Base-by-base conservation (phyloP, 2,113 vertebrate genomes). In the Tychaedon coryphoeus region DNA sequence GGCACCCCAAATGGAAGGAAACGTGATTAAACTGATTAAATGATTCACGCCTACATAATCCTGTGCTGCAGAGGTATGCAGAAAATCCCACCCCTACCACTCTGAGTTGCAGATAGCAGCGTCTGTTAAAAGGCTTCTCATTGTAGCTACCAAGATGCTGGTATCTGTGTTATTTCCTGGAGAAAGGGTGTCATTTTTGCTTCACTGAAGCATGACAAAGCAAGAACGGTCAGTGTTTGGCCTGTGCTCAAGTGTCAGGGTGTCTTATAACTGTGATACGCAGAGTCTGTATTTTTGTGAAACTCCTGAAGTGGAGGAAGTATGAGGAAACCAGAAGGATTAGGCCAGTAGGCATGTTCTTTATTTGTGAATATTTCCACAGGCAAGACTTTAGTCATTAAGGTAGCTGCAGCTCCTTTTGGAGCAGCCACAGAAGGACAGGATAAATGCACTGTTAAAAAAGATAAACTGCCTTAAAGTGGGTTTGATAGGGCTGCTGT, bases 171-270 rank as follows among this genome's bases (percentile, higher is more conserved):
- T 81, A 14, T 88, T 96, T 93, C 88, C 69, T 74, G 56, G 65
- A 81, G 83, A 92, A 95, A 92, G 20, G 34, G 56, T 86, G 65
- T 72, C 19, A 64, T 67, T 94, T 89, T 92, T 92, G 43, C 85
- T 93, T 93, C 82, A 88, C 13, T 86, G 93, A 94, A 94, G 82
- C 88, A 71, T 67, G 82, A 88, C 92, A 86, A 80, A 92, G 79
- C 90, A 93, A 64, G 75, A 95, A 77, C 4, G 3, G 82, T 65
- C 88, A 90, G 86, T 88, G 57, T 83, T 67, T 86, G 86, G 75
- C 88, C 57, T 77, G 53, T 0, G 0, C 67, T 56, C 82, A 86
- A 92, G 78, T 92, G 78, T 94, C 95, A 70, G 66, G 51, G 25
- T 77, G 64, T 67, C 92, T 93, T 88, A 28, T 5, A 94, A 71